Base-by-base conservation (phyloP, 1,140 invertebrate species). In the Hycleus phaleratus region DNA sequence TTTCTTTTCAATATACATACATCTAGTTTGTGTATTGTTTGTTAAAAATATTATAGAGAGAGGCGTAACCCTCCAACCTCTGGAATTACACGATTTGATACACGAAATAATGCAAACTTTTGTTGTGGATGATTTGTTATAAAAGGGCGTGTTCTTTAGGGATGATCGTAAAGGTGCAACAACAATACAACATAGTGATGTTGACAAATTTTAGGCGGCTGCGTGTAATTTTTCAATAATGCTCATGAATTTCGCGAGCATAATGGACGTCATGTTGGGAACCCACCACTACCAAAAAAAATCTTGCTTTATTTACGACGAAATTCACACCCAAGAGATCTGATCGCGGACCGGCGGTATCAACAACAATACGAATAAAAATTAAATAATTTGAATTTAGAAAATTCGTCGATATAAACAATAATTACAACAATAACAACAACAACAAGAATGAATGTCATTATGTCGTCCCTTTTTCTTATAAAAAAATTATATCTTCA, bases 41-140 rank as follows among this genome's bases (percentile, higher is more conserved):
- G 52, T 58, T 58, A 56, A 58, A 38, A 49, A 32, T 26, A 45
- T 40, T 45, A 12, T 18, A 7, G 32, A 32, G 32, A 32, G 50
- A 65, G 67, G 67, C 64, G 67, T 63, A 65, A 49, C 67, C 56
- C 58, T 59, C 67, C 67, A 65, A 58, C 67, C 67, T 67, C 65
- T 66, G 65, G 67, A 67, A 68, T 68, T 68, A 68, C 60, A 49
- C 65, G 63, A 68, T 68, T 68, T 68, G 65, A 68, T 68, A 68
- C 63, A 68, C 49, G 63, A 59, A 63, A 63, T 61, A 59, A 52
- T 47, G 26, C 46, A 42, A 46, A 11, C 44, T 51, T 48, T 63
- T 63, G 56, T 63, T 42, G 48, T 38, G 55, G 51, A 61, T 64
- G 64, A 66, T 66, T 66, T 66, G 64, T 66, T 55, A 59, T 32